Conservation (phyloP, 2,113 vertebrate species). For the Petroica traversi region DNA sequence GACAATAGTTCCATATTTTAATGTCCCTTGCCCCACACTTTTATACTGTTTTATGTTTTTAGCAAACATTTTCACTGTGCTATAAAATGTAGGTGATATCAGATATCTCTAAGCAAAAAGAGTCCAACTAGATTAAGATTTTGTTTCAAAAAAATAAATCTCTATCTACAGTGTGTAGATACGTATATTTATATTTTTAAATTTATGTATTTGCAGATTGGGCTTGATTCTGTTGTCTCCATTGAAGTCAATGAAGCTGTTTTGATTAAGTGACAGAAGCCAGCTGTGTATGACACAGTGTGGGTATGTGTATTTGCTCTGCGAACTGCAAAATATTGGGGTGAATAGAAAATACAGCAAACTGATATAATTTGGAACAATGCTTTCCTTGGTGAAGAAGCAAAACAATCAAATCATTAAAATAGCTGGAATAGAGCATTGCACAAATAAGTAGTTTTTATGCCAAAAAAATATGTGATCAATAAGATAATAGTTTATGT, state of each 20-base stretch:
- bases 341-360: neutral
- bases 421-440: neutral
- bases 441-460: neutral
- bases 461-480: neutral
- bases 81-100: neutral
- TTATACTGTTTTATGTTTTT: no score
- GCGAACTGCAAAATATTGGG: neutral
- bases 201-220: neutral
- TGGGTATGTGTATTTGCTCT: neutral
- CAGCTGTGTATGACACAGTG: neutral
- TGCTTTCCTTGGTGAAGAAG: neutral
- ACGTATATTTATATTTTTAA: neutral
- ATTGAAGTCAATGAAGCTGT: neutral
- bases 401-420: neutral
- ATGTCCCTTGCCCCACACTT: neutral
- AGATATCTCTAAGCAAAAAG: neutral
- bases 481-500: neutral
- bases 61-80: conserved; percentile 2
- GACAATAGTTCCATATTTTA: conserved; percentile 31
- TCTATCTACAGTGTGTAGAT: neutral
- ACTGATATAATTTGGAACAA: neutral
- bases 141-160: neutral
- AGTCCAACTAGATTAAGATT: neutral
- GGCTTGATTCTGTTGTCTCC: neutral
- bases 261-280: neutral